phyloP scores from a whole-genome alignment of 2,888 invertebrate genomes.

The Chromoteleia sp. region DNA sequence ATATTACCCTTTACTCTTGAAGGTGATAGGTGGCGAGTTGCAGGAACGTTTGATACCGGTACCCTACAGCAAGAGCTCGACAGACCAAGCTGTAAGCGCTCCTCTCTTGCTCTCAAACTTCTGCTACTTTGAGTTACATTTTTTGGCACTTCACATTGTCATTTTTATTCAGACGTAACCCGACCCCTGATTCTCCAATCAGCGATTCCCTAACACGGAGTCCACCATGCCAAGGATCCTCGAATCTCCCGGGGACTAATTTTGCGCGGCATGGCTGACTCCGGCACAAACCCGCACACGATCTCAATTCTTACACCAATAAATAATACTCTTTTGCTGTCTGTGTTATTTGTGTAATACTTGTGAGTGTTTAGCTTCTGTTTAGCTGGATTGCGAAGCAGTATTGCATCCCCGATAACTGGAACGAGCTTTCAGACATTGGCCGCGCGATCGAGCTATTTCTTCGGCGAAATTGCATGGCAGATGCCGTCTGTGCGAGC shows the following conservation, averaged over 20 bases:
- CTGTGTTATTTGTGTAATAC: slow-evolving; percentile 46
- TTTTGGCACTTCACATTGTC: slow-evolving; percentile 76
- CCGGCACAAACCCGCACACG: slow-evolving; percentile 1
- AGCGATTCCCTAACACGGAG: slow-evolving; percentile 16
- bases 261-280: not conserved
- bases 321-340: slow-evolving; percentile 53
- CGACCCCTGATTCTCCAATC: not conserved
- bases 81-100: slow-evolving; percentile 99
- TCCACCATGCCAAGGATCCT: not conserved
- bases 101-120: slow-evolving; percentile 86
- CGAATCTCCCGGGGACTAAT: not conserved
- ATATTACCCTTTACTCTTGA: slow-evolving; percentile 96
- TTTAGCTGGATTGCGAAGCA: slow-evolving; percentile 54
- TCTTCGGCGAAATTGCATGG: slow-evolving; percentile 18
- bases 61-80: slow-evolving; percentile 99
- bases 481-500: not conserved
- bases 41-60: slow-evolving; percentile 99
- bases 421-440: slow-evolving; percentile 4
- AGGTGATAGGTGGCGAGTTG: slow-evolving; percentile 99
- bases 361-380: slow-evolving; percentile 59
- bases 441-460: slow-evolving; percentile 9
- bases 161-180: slow-evolving; percentile 76
- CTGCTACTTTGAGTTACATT: slow-evolving; percentile 78
- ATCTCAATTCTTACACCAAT: slow-evolving; percentile 19
- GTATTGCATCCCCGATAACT: slow-evolving; percentile 34